phyloP scores from a whole-genome alignment of 2,797 vertebrate genomes.

The Botia kubotai region DNA sequence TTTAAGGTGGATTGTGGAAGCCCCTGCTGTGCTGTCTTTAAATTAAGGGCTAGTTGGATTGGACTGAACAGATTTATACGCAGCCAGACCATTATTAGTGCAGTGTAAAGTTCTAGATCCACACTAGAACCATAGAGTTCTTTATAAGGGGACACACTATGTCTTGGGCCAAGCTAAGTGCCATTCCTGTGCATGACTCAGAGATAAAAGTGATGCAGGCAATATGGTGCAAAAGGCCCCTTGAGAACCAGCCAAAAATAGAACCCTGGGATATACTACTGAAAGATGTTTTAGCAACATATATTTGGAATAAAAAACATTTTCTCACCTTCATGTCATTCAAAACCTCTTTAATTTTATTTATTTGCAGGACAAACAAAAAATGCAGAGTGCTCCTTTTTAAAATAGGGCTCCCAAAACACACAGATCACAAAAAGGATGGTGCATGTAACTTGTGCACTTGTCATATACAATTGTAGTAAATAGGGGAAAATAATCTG shows the following conservation, averaged over 20 bases:
- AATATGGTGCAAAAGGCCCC: constrained; percentile 35
- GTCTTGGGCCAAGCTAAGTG: neutral
- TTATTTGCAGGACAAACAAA: neutral
- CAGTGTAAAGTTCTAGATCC: neutral
- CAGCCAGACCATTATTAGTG: neutral
- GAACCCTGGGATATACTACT: neutral
- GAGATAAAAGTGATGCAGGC: constrained; percentile 31
- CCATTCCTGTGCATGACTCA: constrained; percentile 16
- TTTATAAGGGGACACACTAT: neutral
- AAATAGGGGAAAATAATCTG: too few relatives aligned
- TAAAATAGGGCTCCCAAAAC: too few relatives aligned
- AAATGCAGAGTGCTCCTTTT: neutral
- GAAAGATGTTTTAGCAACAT: neutral
- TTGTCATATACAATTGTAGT: too few relatives aligned
- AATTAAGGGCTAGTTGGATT: constrained; percentile 5
- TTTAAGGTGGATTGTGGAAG: constrained; percentile 55
- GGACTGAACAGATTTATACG: neutral
- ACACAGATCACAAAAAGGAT: too few relatives aligned
- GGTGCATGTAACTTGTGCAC: too few relatives aligned
- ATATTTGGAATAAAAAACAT: neutral
- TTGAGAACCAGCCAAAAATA: constrained; percentile 26
- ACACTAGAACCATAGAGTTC: too few relatives aligned
- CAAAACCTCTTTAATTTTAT: neutral
- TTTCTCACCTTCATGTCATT: neutral
- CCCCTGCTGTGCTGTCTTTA: neutral